Percentiles rank a stretch among this genome's conserved stretches.
These are phyloP conservation scores for Dastarcus helophoroides DNA, from an alignment of 2,888 invertebrate species.

Conservation along the genomic window DNA sequence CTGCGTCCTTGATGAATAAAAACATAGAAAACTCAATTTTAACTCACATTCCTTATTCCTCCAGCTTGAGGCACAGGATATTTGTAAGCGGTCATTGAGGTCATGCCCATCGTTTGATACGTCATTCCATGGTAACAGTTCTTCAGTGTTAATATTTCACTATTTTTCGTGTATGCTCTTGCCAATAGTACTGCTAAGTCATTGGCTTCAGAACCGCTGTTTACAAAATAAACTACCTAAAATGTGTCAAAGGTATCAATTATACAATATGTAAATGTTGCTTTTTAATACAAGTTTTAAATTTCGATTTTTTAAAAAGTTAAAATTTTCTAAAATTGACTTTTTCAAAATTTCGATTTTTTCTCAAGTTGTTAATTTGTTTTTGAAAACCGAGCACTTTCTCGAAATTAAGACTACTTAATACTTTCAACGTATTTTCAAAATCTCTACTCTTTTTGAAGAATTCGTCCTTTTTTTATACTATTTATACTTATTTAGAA, in stretches of 20 bases:
- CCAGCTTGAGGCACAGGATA: conserved; percentile 55
- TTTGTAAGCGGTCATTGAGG: conserved; percentile 70
- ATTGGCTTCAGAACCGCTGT: conserved; percentile 96
- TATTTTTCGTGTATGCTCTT: conserved; percentile 71
- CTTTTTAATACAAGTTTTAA: background rate
- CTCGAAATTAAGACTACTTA: too few species aligned
- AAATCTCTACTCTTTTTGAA: too few species aligned
- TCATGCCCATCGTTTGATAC: conserved; percentile 65
- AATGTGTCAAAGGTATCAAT: conserved; percentile 13
- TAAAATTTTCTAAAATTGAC: too few species aligned
- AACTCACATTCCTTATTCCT: conserved; percentile 69
- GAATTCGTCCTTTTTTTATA: too few species aligned
- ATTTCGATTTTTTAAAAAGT: too few species aligned
- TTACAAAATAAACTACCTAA: conserved; percentile 83
- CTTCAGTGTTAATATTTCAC: conserved; percentile 74
- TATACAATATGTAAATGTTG: conserved; percentile 1
- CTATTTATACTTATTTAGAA: too few species aligned
- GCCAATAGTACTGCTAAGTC: conserved; percentile 86
- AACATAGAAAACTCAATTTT: background rate
- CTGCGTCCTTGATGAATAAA: background rate
- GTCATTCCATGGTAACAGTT: conserved; percentile 92
- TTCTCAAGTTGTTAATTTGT: too few species aligned
- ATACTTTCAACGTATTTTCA: too few species aligned
- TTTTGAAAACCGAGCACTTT: too few species aligned
- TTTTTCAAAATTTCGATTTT: too few species aligned